Conservation (phyloP, 2,797 vertebrate species). For the Argentina silus region DNA sequence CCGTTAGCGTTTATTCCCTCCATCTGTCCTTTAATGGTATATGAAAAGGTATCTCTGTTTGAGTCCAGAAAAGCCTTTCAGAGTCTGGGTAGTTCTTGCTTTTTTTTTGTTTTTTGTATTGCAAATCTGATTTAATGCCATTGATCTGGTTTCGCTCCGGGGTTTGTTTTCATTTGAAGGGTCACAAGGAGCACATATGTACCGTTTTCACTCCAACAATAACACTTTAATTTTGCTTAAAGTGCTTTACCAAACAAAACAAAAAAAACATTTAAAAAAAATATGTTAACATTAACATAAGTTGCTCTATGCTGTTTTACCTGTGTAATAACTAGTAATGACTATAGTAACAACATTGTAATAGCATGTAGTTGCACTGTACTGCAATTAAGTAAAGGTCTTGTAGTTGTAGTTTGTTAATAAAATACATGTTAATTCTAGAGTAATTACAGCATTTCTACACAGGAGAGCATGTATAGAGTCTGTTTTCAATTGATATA, state of each 20-base stretch:
- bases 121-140: constrained; percentile 56
- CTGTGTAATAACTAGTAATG: neutral
- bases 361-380: too few relatives aligned
- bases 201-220: constrained; percentile 59
- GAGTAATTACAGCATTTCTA: too few relatives aligned
- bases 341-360: too few relatives aligned
- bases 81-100: constrained; percentile 6
- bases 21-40: neutral
- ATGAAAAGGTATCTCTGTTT: neutral
- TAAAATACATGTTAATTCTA: too few relatives aligned
- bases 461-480: too few relatives aligned
- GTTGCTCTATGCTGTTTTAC: neutral
- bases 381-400: too few relatives aligned
- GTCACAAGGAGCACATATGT: constrained; percentile 68
- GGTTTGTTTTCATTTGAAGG: constrained; percentile 22
- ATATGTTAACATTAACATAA: neutral
- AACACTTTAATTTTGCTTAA: constrained; percentile 46
- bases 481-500: too few relatives aligned
- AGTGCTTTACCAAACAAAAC: constrained; percentile 20
- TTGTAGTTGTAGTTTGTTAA: too few relatives aligned
- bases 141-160: constrained; percentile 61
- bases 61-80: neutral
- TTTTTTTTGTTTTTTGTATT: constrained; percentile 3
- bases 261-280: neutral
- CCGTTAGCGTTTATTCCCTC: neutral